Conservation (phyloP, 1,140 invertebrate genomes). For the Epicauta chinensis region DNA sequence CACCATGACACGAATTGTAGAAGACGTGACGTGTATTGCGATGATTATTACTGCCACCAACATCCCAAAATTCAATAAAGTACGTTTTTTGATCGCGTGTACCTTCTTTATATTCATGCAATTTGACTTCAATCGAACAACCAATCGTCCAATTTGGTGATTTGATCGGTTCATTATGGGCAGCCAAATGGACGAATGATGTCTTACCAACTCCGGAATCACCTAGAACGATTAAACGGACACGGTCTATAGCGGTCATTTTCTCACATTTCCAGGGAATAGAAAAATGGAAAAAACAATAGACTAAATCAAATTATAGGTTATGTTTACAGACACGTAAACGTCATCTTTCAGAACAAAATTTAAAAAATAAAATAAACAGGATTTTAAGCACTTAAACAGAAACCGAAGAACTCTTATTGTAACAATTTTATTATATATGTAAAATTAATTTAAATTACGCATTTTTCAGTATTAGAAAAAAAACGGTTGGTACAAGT, state of each 20-base stretch:
- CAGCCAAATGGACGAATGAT: conserved; percentile 85
- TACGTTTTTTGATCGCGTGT: conserved; percentile 84
- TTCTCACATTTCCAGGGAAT: too few species aligned
- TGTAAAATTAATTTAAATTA: too few species aligned
- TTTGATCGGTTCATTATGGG: conserved; percentile 74
- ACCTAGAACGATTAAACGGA: conserved; percentile 85
- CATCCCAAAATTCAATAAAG: conserved; percentile 94
- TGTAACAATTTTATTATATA: too few species aligned
- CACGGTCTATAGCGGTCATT: conserved; percentile 77
- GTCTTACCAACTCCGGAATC: conserved; percentile 98
- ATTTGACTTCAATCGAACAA: conserved; percentile 90
- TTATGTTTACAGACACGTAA: too few species aligned
- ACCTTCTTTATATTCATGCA: conserved; percentile 93
- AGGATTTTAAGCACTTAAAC: too few species aligned
- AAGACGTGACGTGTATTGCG: conserved; percentile 87
- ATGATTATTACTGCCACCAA: conserved; percentile 90
- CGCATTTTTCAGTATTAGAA: too few species aligned
- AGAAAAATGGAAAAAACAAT: too few species aligned
- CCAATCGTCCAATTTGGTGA: conserved; percentile 92
- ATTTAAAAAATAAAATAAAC: too few species aligned
- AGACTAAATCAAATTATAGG: too few species aligned
- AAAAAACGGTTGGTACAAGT: too few species aligned
- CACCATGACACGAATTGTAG: conserved; percentile 89
- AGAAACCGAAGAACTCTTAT: too few species aligned
- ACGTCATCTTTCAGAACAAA: too few species aligned